Conservation (phyloP, 2,113 vertebrate species). For the Promerops cafer region DNA sequence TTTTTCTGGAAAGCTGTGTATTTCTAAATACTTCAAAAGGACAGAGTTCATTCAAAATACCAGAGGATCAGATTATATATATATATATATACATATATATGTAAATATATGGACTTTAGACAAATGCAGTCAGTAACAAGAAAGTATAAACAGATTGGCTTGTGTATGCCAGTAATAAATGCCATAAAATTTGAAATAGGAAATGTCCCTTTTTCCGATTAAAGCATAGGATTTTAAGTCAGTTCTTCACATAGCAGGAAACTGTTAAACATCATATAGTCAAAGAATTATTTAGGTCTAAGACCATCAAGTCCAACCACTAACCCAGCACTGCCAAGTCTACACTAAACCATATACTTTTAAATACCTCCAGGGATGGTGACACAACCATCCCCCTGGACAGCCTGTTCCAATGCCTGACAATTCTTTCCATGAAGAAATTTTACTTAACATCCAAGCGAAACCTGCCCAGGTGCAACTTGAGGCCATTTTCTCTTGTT, state of each 20-base stretch:
- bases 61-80: too few species aligned
- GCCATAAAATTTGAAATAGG: not conserved
- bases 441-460: not conserved
- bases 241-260: not conserved
- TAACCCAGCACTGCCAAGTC: not conserved
- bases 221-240: not conserved
- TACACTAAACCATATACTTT: not conserved
- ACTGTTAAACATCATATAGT: not conserved
- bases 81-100: too few species aligned
- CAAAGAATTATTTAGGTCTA: not conserved
- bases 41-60: not conserved
- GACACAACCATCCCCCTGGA: fast-evolving
- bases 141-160: not conserved
- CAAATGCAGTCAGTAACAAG: not conserved
- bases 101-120: not conserved
- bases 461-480: too few species aligned
- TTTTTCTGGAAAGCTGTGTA: not conserved
- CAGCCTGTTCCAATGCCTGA: not conserved
- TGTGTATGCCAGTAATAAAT: not conserved
- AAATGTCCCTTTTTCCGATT: not conserved
- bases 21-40: not conserved
- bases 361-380: not conserved
- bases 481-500: not conserved
- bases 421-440: not conserved
- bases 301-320: not conserved